Evolutionary conservation across 92 coral and sea anemone genomes (phyloP).

Genomic region (Parazoanthus atlanticus): DNA sequence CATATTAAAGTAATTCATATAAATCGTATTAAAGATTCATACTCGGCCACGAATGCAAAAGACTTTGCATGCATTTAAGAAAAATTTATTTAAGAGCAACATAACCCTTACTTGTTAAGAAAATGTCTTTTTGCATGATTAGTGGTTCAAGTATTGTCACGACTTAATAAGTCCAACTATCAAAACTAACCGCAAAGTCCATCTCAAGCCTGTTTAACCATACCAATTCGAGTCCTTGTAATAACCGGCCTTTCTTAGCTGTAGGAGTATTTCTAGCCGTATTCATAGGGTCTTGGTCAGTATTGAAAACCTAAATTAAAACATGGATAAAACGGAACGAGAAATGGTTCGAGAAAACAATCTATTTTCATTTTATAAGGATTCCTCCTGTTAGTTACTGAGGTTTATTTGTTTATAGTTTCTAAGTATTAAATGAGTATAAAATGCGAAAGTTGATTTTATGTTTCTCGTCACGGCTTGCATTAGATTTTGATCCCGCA

Average conservation of each 20-base stretch:
- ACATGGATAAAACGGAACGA: neutral
- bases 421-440: neutral
- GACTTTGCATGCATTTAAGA: neutral
- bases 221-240: neutral
- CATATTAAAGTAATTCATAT: neutral
- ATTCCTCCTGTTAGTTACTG: neutral
- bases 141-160: neutral
- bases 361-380: neutral
- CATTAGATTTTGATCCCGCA: too few species aligned
- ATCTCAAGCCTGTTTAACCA: neutral
- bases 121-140: neutral
- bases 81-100: neutral
- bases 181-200: neutral
- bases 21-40: too few species aligned
- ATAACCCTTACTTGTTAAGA: neutral
- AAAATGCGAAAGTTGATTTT: too few species aligned
- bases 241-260: too few species aligned
- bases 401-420: neutral
- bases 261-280: too few species aligned
- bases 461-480: too few species aligned
- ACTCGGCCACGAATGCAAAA: neutral
- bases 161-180: neutral
- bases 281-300: neutral
- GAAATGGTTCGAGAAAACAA: neutral
- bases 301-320: neutral